A percentile compares a stretch with the other conserved stretches of the same genome.
Evolutionary conservation across 2,113 vertebrate species (phyloP).

Genomic region (Tenebrosternarchus preto): DNA sequence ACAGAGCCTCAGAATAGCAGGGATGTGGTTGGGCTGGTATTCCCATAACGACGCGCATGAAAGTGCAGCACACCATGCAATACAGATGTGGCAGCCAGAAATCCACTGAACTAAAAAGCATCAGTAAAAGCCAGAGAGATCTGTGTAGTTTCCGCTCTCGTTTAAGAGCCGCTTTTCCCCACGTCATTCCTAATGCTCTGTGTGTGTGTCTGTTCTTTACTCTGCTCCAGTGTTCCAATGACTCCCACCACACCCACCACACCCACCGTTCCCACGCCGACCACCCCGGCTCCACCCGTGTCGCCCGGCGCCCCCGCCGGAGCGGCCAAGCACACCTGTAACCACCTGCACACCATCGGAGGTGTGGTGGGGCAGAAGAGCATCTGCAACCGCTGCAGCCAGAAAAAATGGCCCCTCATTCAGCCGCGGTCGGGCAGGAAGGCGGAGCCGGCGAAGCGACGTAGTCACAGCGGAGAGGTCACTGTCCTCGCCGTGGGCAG

Average conservation of each 20-base stretch:
- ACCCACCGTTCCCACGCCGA: conserved; percentile 58
- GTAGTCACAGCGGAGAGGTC: conserved; percentile 78
- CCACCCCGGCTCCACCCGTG: conserved; percentile 61
- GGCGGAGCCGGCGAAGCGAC: conserved; percentile 62
- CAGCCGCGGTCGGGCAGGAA: conserved; percentile 72
- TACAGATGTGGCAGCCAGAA: no score
- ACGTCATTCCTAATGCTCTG: background rate
- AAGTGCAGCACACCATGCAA: background rate
- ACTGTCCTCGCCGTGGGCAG: conserved; percentile 95
- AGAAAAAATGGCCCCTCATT: conserved; percentile 90
- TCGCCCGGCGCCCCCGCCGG: conserved; percentile 64
- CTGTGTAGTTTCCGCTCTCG: no score
- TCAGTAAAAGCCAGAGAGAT: no score
- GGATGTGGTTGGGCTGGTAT: no score
- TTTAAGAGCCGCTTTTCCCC: no score
- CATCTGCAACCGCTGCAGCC: conserved; percentile 86
- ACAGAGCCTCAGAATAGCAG: conserved; percentile 7
- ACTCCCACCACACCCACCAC: conserved; percentile 77
- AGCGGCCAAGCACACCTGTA: conserved; percentile 83
- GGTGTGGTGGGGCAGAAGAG: conserved; percentile 78
- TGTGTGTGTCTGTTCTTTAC: background rate
- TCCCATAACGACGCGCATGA: no score
- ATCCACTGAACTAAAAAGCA: no score
- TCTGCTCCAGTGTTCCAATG: conserved; percentile 72
- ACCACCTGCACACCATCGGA: conserved; percentile 90